A percentile compares a stretch with the other conserved stretches of the same genome.
Evolutionary conservation across 2,797 vertebrate genomes (phyloP).

Genomic region (Helostoma temminkii): DNA sequence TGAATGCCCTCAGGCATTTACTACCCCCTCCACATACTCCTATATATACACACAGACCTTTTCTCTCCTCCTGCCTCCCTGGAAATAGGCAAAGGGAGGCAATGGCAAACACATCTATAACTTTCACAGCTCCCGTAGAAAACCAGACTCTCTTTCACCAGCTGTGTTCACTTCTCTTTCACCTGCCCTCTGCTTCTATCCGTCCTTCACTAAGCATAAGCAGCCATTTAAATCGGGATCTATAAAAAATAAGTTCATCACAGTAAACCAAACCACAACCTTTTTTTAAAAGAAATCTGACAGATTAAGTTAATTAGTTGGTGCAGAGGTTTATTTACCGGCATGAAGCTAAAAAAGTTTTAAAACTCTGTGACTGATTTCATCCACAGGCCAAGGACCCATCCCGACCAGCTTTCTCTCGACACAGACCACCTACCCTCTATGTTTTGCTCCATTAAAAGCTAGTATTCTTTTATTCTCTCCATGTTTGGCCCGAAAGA

Average conservation of each 20-base stretch:
- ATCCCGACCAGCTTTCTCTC: conserved; percentile 30
- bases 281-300: not conserved
- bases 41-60: conserved; percentile 26
- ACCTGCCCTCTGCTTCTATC: conserved; percentile 53
- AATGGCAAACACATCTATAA: conserved; percentile 65
- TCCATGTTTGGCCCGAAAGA: conserved; percentile 14
- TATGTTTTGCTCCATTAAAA: conserved; percentile 42
- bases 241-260: not conserved
- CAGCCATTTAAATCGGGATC: not conserved
- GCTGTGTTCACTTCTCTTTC: conserved; percentile 58
- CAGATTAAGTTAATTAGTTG: not conserved
- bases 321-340: not conserved
- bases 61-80: not conserved
- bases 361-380: conserved; percentile 13
- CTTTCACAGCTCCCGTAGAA: conserved; percentile 58
- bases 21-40: conserved; percentile 3
- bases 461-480: conserved; percentile 24
- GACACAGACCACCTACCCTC: not conserved
- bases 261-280: not conserved
- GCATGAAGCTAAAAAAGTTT: not conserved
- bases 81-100: too few relatives aligned
- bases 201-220: conserved; percentile 12
- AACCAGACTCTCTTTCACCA: conserved; percentile 51
- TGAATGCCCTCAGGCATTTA: conserved; percentile 25
- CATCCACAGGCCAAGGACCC: conserved; percentile 41